Evolutionary conservation across 2,113 vertebrate species (phyloP).

Genomic region (Etia nguti): DNA sequence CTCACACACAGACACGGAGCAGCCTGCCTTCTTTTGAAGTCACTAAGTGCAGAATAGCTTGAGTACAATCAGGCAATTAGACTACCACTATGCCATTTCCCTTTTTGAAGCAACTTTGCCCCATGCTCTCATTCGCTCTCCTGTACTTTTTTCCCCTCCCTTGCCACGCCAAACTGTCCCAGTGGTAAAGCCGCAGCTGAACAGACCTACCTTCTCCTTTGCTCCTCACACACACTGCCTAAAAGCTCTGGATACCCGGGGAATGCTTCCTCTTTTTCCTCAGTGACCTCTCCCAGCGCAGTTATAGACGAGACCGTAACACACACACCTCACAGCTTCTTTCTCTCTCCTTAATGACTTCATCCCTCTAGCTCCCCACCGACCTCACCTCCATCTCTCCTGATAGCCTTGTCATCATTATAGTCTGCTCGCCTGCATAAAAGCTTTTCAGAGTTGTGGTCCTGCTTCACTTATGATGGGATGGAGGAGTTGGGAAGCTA

Average conservation of each 20-base stretch:
- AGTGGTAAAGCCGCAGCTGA: background rate
- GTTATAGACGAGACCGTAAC: background rate
- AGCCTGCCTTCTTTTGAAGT: background rate
- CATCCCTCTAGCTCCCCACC: slow-evolving; percentile 7
- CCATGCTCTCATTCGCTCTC: background rate
- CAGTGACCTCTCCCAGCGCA: background rate
- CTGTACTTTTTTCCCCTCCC: background rate
- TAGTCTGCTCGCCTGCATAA: slow-evolving; percentile 46
- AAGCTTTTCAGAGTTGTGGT: slow-evolving; percentile 58
- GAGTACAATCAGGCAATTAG: slow-evolving; percentile 67
- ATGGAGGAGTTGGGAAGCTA: background rate
- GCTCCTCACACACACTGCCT: slow-evolving; percentile 25
- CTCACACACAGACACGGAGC: background rate
- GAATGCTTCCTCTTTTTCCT: slow-evolving; percentile 24
- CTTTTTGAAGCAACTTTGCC: slow-evolving; percentile 14
- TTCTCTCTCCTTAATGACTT: slow-evolving; percentile 39
- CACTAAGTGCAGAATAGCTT: slow-evolving; percentile 52
- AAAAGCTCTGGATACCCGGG: slow-evolving; percentile 54
- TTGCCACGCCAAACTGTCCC: background rate
- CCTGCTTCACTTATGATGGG: slow-evolving; percentile 35
- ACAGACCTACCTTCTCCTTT: background rate
- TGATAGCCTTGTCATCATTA: slow-evolving; percentile 33
- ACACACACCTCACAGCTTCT: background rate
- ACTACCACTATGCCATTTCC: slow-evolving; percentile 28
- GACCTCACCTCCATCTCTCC: slow-evolving; percentile 29